These are phyloP conservation scores for Onychorhynchus coronatus DNA, from an alignment of 2,113 vertebrate species.

Conservation along the genomic window DNA sequence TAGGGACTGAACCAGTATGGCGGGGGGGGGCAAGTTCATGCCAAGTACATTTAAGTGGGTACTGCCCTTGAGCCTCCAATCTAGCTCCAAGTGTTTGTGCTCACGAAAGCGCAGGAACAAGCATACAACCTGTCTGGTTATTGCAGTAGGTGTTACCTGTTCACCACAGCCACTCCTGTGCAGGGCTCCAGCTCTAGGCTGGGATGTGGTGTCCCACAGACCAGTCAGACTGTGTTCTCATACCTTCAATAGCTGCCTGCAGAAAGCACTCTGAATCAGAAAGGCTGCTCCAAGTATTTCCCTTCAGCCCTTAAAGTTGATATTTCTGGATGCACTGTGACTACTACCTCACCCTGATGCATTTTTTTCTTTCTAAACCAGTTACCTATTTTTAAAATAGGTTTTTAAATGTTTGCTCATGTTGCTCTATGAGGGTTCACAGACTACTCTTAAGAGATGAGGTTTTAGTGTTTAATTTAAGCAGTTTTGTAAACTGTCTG, in stretches of 20 bases:
- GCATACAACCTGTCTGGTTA: fast-evolving
- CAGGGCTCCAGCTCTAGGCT: fast-evolving
- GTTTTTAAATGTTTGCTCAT: neutral
- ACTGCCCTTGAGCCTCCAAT: neutral
- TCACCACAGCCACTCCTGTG: neutral
- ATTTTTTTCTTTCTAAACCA: constrained; percentile 22
- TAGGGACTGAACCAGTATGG: neutral
- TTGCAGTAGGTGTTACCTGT: fast-evolving
- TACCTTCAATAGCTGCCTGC: neutral
- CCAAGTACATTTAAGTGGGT: neutral
- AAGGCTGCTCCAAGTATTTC: neutral
- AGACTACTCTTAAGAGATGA: neutral
- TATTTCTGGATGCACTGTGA: constrained; percentile 47
- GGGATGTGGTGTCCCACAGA: fast-evolving
- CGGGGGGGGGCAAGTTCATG: neutral
- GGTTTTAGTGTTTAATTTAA: neutral
- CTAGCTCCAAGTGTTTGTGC: neutral
- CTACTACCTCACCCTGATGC: constrained; percentile 46
- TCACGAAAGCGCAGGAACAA: fast-evolving
- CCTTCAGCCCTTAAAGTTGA: neutral
- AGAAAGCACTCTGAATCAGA: neutral
- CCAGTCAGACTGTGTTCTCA: fast-evolving
- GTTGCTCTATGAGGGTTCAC: neutral
- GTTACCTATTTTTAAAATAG: constrained; percentile 23
- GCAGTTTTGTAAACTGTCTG: constrained; percentile 5